These are phyloP conservation scores for Huso huso DNA, from an alignment of 2,797 vertebrate species.

Conservation along the genomic window DNA sequence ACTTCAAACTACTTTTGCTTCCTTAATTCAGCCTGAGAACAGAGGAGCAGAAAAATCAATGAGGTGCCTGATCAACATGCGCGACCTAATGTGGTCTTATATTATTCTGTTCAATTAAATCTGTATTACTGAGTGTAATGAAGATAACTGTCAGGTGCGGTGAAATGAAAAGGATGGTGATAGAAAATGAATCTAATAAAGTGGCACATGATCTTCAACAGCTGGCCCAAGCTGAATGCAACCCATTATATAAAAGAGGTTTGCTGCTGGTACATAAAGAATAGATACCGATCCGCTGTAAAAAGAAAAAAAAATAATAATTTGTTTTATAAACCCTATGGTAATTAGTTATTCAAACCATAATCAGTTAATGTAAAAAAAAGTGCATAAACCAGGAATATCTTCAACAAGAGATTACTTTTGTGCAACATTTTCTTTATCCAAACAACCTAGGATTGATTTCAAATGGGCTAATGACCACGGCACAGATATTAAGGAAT, in stretches of 20 bases:
- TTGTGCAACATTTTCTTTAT: too few species aligned
- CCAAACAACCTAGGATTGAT: too few species aligned
- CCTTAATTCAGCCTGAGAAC: slow-evolving; percentile 32
- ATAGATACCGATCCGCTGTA: too few species aligned
- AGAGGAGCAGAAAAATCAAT: slow-evolving; percentile 53
- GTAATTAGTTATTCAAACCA: background rate
- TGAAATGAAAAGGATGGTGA: slow-evolving; percentile 54
- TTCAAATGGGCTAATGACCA: too few species aligned
- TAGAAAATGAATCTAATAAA: slow-evolving; percentile 70
- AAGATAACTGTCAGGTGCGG: slow-evolving; percentile 53
- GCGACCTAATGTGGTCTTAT: slow-evolving; percentile 60
- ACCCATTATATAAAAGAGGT: slow-evolving; percentile 29
- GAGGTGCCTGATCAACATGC: slow-evolving; percentile 56
- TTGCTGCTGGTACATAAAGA: too few species aligned
- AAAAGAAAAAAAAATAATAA: background rate
- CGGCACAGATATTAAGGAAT: too few species aligned
- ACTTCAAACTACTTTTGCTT: slow-evolving; percentile 21
- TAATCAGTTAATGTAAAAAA: background rate
- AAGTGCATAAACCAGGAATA: too few species aligned
- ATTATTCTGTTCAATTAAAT: slow-evolving; percentile 64
- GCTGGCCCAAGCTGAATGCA: slow-evolving; percentile 49
- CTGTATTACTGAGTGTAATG: slow-evolving; percentile 58
- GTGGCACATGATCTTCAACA: slow-evolving; percentile 55
- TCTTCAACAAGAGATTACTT: too few species aligned
- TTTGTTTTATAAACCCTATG: background rate